Percentiles rank a stretch among this genome's conserved stretches.
phyloP scores from a whole-genome alignment of 2,888 invertebrate genomes.

The Parapristionchus giblindavisi region DNA sequence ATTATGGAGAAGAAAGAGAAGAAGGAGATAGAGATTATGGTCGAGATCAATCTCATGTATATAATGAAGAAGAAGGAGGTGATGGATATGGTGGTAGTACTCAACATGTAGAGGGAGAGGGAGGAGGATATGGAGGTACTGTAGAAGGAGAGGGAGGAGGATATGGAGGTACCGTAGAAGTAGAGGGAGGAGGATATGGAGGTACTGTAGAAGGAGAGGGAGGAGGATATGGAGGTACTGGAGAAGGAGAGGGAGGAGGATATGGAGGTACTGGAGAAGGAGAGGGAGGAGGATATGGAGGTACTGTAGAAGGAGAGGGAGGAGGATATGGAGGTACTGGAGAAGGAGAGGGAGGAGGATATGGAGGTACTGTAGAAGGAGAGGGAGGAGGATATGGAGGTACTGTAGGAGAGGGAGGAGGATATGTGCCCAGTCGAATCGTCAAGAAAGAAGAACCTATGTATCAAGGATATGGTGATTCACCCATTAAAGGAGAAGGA shows the following conservation, averaged over 20 bases:
- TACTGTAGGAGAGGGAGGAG: neutral
- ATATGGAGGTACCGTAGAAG: neutral
- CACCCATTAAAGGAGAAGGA: neutral
- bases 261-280: constrained; percentile 8
- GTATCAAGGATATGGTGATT: constrained; percentile 8
- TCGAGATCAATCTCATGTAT: too few species aligned
- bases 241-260: neutral
- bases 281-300: too few species aligned
- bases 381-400: too few species aligned
- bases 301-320: constrained; percentile 6
- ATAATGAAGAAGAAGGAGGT: too few species aligned
- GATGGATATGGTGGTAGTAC: too few species aligned
- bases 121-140: neutral
- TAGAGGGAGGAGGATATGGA: neutral
- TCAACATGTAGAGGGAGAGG: neutral
- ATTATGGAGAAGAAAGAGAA: neutral
- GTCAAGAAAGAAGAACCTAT: constrained; percentile 31
- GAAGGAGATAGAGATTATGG: too few species aligned
- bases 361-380: too few species aligned
- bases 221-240: neutral
- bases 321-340: neutral
- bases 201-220: neutral
- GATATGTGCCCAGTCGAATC: neutral
- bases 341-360: too few species aligned
- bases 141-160: neutral